Conservation (phyloP, 2,888 invertebrate genomes). For the Lepidocyrtoides sp. region DNA sequence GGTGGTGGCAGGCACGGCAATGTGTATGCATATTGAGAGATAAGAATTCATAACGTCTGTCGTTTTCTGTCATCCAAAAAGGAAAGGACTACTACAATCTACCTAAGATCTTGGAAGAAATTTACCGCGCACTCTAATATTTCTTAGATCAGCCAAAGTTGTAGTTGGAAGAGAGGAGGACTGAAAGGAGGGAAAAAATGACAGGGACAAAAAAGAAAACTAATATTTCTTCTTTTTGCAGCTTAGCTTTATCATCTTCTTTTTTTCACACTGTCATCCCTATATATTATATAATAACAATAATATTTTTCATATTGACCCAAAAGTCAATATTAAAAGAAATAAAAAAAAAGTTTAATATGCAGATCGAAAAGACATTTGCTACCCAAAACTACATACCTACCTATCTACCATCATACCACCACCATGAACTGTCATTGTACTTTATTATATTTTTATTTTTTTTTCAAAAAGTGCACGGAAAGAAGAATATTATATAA, state of each 20-base stretch:
- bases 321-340: slow-evolving; percentile 25
- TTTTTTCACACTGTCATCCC: neutral
- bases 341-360: neutral
- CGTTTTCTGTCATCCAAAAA: slow-evolving; percentile 38
- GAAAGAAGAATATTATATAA: neutral
- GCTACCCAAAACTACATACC: too few species aligned
- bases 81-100: too few species aligned
- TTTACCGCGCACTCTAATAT: neutral
- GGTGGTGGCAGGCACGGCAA: neutral
- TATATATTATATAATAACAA: slow-evolving; percentile 12
- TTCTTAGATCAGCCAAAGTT: slow-evolving; percentile 20
- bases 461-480: neutral
- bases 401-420: neutral
- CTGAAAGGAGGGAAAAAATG: neutral
- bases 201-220: neutral
- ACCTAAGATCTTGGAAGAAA: neutral
- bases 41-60: slow-evolving; percentile 67
- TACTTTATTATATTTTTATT: too few species aligned
- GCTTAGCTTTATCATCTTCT: slow-evolving; percentile 2
- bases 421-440: neutral
- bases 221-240: slow-evolving; percentile 26
- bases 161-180: neutral
- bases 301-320: slow-evolving; percentile 45
- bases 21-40: slow-evolving; percentile 28
- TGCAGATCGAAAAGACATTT: slow-evolving; percentile 35